Evolutionary conservation across 2,797 vertebrate genomes (phyloP), one percentile per base, ranked within the genome.

Genomic region (Rhyacichthys aspro): DNA sequence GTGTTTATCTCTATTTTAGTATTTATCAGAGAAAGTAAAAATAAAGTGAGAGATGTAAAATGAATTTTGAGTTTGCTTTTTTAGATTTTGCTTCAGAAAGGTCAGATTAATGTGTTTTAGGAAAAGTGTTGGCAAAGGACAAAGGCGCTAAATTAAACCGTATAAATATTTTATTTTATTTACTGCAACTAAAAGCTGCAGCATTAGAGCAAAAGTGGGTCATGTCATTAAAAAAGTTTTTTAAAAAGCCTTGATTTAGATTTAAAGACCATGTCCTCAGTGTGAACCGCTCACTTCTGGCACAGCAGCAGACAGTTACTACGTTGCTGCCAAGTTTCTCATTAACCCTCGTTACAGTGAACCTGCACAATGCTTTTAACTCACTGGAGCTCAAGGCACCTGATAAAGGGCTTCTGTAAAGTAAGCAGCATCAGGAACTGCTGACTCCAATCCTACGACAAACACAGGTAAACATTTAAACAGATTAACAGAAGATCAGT

Each of bases 261-360:
- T 74, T 46, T 58, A 57, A 72, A 68, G 69, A 63, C 43, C 12
- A 19, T 75, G 79, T 82, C 72, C 78, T 82, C 61, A 17, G 38
- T 5, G 43, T 82, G 79, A 82, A 84, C 72, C 2, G 14, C 60
- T 75, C 73, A 63, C 74, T 59, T 70, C 72, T 78, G 72, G 72
- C 79, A 78, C 34, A 63, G 63, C 45, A 48, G 43, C 70, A 70
- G 60, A 44, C 66, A 55, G 64, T 71, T 71, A 59, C 55, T 46
- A 62, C 47, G 50, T 7, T 6, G 67, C 76, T 72, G 83, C 85
- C 84, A 89, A 81, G 68, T 78, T 80, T 62, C 75, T 83, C 75
- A 82, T 87, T 85, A 83, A 54, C 68, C 55, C 38, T 80, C 81
- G 65, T 87, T 83, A 84, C 81, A 76, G 56, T 65, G 59, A 72